Percentiles rank a stretch among this genome's conserved stretches.
These are phyloP conservation scores for Boulengerochromis microlepis DNA, from an alignment of 2,113 vertebrate species.

Conservation along the genomic window DNA sequence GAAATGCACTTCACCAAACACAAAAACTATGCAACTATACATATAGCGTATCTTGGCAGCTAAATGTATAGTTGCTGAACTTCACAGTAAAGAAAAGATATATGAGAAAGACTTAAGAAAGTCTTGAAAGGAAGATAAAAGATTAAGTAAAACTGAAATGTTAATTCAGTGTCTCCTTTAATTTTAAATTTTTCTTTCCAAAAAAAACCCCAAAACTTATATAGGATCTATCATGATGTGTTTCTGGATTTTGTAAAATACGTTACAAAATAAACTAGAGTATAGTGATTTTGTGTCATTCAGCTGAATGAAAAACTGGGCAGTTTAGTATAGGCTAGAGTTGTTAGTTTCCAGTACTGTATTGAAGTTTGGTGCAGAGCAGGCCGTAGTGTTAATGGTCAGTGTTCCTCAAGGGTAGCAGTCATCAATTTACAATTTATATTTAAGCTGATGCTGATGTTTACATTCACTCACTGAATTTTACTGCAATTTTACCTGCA, in stretches of 20 bases:
- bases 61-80: background rate
- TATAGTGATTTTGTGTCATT: background rate
- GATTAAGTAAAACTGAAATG: background rate
- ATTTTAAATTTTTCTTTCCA: background rate
- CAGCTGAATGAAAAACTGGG: background rate
- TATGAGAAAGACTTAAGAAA: background rate
- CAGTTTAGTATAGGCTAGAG: background rate
- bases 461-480: background rate
- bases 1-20: background rate
- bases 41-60: background rate
- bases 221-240: background rate
- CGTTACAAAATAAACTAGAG: background rate
- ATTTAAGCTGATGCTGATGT: background rate
- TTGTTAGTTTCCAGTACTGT: background rate
- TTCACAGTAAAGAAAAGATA: background rate
- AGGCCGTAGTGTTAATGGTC: background rate
- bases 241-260: background rate
- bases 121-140: background rate
- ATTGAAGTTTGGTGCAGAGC: background rate
- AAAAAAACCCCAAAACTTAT: accelerated
- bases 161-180: background rate
- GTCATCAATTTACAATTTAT: background rate
- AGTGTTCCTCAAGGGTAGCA: background rate
- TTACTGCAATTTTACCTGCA: background rate
- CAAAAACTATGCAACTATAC: background rate